Conservation (phyloP, 2,113 vertebrate species). For the Cephalopholis sonnerati region DNA sequence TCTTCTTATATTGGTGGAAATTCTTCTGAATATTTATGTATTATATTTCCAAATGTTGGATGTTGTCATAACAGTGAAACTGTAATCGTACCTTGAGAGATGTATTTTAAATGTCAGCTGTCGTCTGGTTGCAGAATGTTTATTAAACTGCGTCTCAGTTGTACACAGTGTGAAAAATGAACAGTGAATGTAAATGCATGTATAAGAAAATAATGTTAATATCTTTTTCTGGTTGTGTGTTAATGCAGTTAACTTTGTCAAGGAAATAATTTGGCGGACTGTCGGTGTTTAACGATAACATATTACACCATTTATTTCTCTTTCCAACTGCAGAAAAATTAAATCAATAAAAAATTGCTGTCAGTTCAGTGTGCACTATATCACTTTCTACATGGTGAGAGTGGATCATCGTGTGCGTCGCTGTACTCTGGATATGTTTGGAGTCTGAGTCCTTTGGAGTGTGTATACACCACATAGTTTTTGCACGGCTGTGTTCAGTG, state of each 20-base stretch:
- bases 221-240: not conserved
- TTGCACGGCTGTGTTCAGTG: slow-evolving; percentile 1
- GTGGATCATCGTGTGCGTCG: not conserved
- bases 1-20: not conserved
- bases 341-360: not conserved
- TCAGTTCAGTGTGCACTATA: not conserved
- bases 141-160: not conserved
- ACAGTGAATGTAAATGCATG: slow-evolving; percentile 10
- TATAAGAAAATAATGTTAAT: not conserved
- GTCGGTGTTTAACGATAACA: not conserved
- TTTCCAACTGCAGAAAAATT: not conserved
- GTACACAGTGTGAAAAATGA: slow-evolving; percentile 22
- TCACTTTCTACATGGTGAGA: not conserved
- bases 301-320: not conserved
- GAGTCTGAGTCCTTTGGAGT: not conserved
- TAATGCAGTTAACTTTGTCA: not conserved
- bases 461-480: slow-evolving; percentile 19
- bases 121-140: slow-evolving; percentile 11
- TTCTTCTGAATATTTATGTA: not conserved
- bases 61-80: slow-evolving; percentile 27
- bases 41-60: not conserved
- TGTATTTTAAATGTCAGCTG: slow-evolving; percentile 28
- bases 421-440: not conserved
- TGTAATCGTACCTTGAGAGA: not conserved
- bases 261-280: not conserved